These are phyloP conservation scores for Rhinoraja longicauda DNA, from an alignment of 2,797 vertebrate genomes.

Conservation along the genomic window DNA sequence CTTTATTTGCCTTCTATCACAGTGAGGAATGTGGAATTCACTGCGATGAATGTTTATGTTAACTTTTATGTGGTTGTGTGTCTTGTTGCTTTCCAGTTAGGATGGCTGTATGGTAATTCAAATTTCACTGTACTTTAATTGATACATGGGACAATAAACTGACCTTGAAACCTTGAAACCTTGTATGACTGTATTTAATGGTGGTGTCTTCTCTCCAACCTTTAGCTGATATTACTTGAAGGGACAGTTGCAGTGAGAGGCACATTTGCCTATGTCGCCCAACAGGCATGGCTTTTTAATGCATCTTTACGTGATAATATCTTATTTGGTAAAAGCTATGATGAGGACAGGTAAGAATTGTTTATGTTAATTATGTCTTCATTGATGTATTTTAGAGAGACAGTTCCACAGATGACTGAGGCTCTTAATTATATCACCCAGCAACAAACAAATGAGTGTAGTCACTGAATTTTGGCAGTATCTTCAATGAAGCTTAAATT, in stretches of 20 bases:
- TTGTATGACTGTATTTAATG: background rate
- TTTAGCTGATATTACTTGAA: constrained; percentile 71
- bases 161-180: no score
- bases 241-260: constrained; percentile 62
- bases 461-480: background rate
- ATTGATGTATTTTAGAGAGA: background rate
- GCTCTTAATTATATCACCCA: background rate
- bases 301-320: constrained; percentile 72
- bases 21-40: no score
- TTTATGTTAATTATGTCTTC: background rate
- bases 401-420: background rate
- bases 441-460: background rate
- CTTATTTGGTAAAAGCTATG: constrained; percentile 64
- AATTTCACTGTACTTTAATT: no score
- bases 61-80: no score
- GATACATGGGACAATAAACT: no score
- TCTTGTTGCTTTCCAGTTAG: no score
- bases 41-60: no score
- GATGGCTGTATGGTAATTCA: no score
- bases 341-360: constrained; percentile 60
- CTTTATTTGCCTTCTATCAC: no score
- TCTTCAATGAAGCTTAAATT: background rate
- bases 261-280: constrained; percentile 65
- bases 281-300: constrained; percentile 77
- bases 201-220: background rate